Base-by-base conservation (phyloP, 1,140 invertebrate genomes). In the Drosophila parvula region DNA sequence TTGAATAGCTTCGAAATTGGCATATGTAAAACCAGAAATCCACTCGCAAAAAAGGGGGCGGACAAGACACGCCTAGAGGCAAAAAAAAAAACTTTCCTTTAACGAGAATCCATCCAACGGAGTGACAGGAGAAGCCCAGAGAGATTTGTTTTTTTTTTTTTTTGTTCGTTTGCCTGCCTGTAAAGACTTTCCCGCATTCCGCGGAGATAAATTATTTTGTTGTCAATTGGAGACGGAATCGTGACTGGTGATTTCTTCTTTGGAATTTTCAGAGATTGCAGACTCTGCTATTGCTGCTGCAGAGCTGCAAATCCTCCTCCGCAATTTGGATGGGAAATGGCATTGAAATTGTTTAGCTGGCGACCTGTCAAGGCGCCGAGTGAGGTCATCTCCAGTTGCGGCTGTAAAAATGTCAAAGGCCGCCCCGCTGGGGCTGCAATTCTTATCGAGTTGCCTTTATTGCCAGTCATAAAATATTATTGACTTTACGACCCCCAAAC, bases 231-330 rank as follows among this genome's bases (percentile, higher is more conserved):
- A 75, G 56, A 55, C 36, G 51, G 40, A 75, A 65, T 75, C 81
- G 81, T 85, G 81, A 84, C 81, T 85, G 79, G 62, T 58, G 81
- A 84, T 84, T 84, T 84, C 81, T 84, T 69, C 59, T 63, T 32
- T 79, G 81, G 81, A 79, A 83, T 83, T 81, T 78, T 34, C 69
- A 41, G 22, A 50, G 58, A 41, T 43, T 50, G 65, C 45, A 67
- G 38, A 44, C 64, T 47, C 9, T 7, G 18, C 4, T 22, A 11
- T 11, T n/a, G 40, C 41, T n/a, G 45, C 12, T 34, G 32, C 32
- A 34, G 27, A 43, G 18, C 30, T 51, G 44, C 28, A 41, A 16
- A n/a, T 59, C 65, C 51, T 71, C 68, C 68, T 71, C 68, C 65
- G 43, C 68, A 71, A 70, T 41, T 40, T 36, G 47, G 2, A 30